These are phyloP conservation scores for Rhizoglyphus robini DNA, from an alignment of 1,140 invertebrate genomes.

Conservation along the genomic window DNA sequence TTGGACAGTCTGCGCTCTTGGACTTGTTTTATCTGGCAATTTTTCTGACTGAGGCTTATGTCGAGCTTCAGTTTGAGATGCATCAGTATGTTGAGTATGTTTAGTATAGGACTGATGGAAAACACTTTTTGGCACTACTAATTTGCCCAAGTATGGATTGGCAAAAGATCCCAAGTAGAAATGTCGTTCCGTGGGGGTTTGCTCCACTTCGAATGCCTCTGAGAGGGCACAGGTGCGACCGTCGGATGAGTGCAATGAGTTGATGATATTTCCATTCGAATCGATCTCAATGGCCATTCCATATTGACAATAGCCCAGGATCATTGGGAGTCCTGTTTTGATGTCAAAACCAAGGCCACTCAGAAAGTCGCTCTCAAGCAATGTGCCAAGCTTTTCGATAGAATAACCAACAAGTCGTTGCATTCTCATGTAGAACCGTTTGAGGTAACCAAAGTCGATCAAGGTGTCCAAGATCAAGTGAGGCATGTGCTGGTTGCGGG, in stretches of 20 bases:
- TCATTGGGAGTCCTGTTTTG: not conserved
- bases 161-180: slow-evolving; percentile 54
- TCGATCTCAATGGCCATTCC: slow-evolving; percentile 45
- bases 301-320: slow-evolving; percentile 23
- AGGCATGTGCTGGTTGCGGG: slow-evolving; percentile 28
- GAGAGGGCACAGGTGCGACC: slow-evolving; percentile 30
- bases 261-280: slow-evolving; percentile 48
- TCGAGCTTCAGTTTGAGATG: no score
- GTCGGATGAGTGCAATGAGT: slow-evolving; percentile 33
- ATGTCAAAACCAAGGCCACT: slow-evolving; percentile 15
- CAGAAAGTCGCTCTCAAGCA: slow-evolving; percentile 11
- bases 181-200: not conserved
- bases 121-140: not conserved
- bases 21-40: no score
- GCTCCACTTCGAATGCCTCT: slow-evolving; percentile 32
- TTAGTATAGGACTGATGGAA: no score
- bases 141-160: slow-evolving; percentile 45
- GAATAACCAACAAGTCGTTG: slow-evolving; percentile 24
- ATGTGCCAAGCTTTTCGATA: slow-evolving; percentile 19
- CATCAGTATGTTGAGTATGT: no score
- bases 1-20: no score
- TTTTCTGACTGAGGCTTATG: no score
- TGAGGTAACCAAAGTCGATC: slow-evolving; percentile 30
- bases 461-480: slow-evolving; percentile 30
- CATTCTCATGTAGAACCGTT: slow-evolving; percentile 31